Evolutionary conservation across 2,797 vertebrate genomes (phyloP).

Genomic region (Ataeniobius toweri): DNA sequence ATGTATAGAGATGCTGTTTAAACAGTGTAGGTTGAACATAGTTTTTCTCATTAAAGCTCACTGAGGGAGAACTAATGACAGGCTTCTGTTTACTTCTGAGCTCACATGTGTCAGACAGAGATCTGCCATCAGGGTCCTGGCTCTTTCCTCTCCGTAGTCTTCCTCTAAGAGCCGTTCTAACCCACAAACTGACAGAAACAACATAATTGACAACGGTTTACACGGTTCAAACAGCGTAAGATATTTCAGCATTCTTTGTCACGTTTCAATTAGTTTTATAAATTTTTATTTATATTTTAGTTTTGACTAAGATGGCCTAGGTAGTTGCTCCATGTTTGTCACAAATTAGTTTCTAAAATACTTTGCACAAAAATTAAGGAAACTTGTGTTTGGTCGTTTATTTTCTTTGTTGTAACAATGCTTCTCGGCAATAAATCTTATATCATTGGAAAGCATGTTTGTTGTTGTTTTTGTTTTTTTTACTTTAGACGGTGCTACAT

Average conservation of each 20-base stretch:
- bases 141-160: slow-evolving; percentile 35
- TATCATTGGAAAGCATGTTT: not conserved
- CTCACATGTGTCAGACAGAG: slow-evolving; percentile 55
- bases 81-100: slow-evolving; percentile 32
- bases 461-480: not conserved
- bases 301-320: not conserved
- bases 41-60: slow-evolving; percentile 22
- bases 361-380: not conserved
- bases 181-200: slow-evolving; percentile 11
- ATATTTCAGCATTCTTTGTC: not conserved
- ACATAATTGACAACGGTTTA: not conserved
- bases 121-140: slow-evolving; percentile 35
- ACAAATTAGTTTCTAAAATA: not conserved
- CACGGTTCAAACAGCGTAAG: not conserved
- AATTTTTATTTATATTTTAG: not conserved
- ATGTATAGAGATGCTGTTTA: slow-evolving; percentile 26
- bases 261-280: not conserved
- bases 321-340: not conserved
- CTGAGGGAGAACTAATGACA: slow-evolving; percentile 53
- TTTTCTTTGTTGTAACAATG: not conserved
- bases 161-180: slow-evolving; percentile 7
- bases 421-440: not conserved
- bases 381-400: not conserved
- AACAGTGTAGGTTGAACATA: slow-evolving; percentile 37
- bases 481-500: not conserved